phyloP scores from a whole-genome alignment of 2,888 invertebrate genomes.

The Lasioglossum vierecki region DNA sequence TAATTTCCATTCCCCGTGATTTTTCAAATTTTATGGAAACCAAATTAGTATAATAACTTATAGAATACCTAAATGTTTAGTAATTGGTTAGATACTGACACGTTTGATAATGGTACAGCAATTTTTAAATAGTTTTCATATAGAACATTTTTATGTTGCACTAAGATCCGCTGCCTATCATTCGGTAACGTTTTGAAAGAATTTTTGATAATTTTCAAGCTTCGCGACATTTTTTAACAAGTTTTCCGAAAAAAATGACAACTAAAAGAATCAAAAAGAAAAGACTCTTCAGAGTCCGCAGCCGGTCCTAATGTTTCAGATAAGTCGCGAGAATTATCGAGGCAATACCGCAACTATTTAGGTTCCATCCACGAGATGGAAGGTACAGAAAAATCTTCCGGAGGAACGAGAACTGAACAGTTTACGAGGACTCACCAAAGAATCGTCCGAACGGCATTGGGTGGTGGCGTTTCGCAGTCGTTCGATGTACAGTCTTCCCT shows the following conservation, averaged over 20 bases:
- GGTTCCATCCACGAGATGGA: not conserved
- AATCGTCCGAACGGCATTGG: constrained; percentile 70
- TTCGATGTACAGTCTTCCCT: not conserved
- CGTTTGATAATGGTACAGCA: too few relatives aligned
- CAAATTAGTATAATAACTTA: too few relatives aligned
- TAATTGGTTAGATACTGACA: too few relatives aligned
- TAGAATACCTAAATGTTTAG: too few relatives aligned
- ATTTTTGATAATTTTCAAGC: not conserved
- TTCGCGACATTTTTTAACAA: not conserved
- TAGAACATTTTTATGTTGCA: too few relatives aligned
- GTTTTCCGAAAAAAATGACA: too few relatives aligned
- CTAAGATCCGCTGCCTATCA: too few relatives aligned
- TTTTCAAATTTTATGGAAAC: too few relatives aligned
- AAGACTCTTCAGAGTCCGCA: not conserved
- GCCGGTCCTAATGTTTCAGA: not conserved
- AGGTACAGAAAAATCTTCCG: not conserved
- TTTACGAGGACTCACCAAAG: constrained; percentile 71
- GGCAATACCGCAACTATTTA: not conserved
- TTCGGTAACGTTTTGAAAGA: too few relatives aligned
- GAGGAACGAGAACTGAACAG: constrained; percentile 26
- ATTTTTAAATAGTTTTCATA: too few relatives aligned
- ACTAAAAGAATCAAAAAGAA: not conserved
- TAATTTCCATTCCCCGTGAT: too few relatives aligned
- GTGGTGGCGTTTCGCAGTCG: constrained; percentile 42
- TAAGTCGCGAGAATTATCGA: not conserved